Percentiles rank a stretch among this genome's conserved stretches.
phyloP scores from a whole-genome alignment of 2,888 invertebrate genomes.

The Leucania comma region DNA sequence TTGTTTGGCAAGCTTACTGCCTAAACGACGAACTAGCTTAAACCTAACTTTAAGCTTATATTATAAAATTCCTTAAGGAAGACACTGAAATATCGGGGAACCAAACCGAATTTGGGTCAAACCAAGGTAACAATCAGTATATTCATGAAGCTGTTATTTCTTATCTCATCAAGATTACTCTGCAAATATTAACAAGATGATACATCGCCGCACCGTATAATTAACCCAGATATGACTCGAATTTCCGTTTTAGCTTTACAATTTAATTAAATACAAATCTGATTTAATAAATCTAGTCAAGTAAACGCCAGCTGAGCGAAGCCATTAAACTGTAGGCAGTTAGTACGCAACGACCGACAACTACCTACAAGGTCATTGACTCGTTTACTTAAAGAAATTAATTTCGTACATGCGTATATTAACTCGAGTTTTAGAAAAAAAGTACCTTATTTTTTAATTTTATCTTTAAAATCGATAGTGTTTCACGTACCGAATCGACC shows the following conservation, averaged over 20 bases:
- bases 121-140: neutral
- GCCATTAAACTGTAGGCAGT: too few species aligned
- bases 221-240: conserved; percentile 26
- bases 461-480: too few species aligned
- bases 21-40: neutral
- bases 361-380: too few species aligned
- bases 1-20: neutral
- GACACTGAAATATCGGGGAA: neutral
- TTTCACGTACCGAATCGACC: too few species aligned
- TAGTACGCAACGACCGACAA: too few species aligned
- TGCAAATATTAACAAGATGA: conserved; percentile 29
- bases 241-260: conserved; percentile 28
- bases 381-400: too few species aligned
- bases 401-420: too few species aligned
- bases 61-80: neutral
- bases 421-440: too few species aligned
- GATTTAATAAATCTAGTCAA: too few species aligned
- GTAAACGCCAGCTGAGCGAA: too few species aligned
- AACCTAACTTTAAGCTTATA: neutral
- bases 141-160: neutral
- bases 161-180: conserved; percentile 33
- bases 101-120: neutral
- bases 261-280: conserved; percentile 20
- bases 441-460: too few species aligned
- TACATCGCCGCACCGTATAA: conserved; percentile 1